Base-by-base conservation (phyloP, 2,113 vertebrate genomes). In the Tetrax tetrax region DNA sequence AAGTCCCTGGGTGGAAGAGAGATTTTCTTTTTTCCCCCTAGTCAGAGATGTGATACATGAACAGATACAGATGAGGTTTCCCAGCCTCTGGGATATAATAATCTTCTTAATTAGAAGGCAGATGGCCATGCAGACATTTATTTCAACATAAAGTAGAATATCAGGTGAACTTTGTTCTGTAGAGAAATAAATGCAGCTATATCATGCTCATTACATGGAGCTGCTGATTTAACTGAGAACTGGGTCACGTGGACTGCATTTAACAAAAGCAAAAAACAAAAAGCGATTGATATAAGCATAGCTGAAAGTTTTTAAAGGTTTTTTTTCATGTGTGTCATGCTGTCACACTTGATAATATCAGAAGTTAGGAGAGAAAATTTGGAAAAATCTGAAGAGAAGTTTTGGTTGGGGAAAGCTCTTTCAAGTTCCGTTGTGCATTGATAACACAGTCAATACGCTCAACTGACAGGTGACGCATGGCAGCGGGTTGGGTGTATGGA, bases 391-490 rank as follows among this genome's bases (percentile, higher is more conserved):
- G 28, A 23, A 37, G 41, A 61, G 70, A 45, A 25, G 20, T 43
- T 95, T 80, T 48, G 68, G 20, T 7, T 70, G 78, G 59, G 65
- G 70, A 61, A 74, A 94, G 25, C 51, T 53, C n/a, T 38, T 84
- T 65, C 11, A 22, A 61, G 29, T 57, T 38, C 37, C 65, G 50
- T 25, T 0, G 16, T 83, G 64, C 31, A 2, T 10, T 45, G 78
- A 7, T 80, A 1, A 15, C 29, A 25, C 65, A 24, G 43, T 41
- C 2, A 5, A 25, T 14, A 0, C 3, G 41, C 33, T 53, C 1
- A 12, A 57, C 35, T 83, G 90, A 14, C 53, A 51, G 80, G 87
- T 71, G 72, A 70, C 4, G 11, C 18, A 4, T 5, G 2, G 86
- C 9, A 11, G 33, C 0, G 3, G 33, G 25, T 3, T n/a, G 53